These are phyloP conservation scores for Scaptomyza polygonia DNA, from an alignment of 2,888 invertebrate genomes.

Conservation along the genomic window DNA sequence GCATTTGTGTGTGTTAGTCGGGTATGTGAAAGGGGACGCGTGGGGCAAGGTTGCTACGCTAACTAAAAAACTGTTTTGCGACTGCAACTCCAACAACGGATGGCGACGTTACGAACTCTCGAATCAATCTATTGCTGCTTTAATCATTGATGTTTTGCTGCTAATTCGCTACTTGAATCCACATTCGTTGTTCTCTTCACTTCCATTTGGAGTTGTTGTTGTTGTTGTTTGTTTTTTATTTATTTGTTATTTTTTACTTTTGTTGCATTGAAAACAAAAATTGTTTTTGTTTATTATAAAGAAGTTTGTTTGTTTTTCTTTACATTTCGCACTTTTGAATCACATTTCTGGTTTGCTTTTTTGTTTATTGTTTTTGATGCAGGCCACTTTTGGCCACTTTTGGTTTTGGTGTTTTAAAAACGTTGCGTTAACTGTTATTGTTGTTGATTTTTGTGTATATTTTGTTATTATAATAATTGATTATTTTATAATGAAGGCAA, in stretches of 20 bases:
- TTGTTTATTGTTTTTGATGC: conserved; percentile 59
- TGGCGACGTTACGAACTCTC: background rate
- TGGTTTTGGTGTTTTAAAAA: conserved; percentile 71
- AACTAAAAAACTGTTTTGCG: conserved; percentile 45
- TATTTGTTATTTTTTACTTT: conserved; percentile 26
- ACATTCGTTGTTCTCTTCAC: conserved; percentile 51
- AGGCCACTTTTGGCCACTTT: conserved; percentile 76
- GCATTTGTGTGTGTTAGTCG: conserved; percentile 20
- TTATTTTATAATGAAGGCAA: conserved; percentile 55
- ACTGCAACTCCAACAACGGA: conserved; percentile 38
- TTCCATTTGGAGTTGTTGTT: conserved; percentile 63
- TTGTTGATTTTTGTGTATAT: conserved; percentile 36
- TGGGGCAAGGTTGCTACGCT: conserved; percentile 34
- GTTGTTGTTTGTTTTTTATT: conserved; percentile 18
- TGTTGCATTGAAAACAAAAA: conserved; percentile 46
- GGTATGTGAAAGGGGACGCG: conserved; percentile 24
- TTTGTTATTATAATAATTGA: background rate
- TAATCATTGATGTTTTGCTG: conserved; percentile 69
- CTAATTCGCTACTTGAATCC: conserved; percentile 64
- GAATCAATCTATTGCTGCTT: conserved; percentile 46
- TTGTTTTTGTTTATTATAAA: conserved; percentile 32
- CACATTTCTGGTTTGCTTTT: conserved; percentile 73
- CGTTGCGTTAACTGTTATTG: conserved; percentile 75
- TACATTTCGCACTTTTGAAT: conserved; percentile 75
- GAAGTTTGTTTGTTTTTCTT: conserved; percentile 19